These are phyloP conservation scores for Erinaceus europaeus DNA, from an alignment of 2,113 vertebrate species.

Conservation along the genomic window DNA sequence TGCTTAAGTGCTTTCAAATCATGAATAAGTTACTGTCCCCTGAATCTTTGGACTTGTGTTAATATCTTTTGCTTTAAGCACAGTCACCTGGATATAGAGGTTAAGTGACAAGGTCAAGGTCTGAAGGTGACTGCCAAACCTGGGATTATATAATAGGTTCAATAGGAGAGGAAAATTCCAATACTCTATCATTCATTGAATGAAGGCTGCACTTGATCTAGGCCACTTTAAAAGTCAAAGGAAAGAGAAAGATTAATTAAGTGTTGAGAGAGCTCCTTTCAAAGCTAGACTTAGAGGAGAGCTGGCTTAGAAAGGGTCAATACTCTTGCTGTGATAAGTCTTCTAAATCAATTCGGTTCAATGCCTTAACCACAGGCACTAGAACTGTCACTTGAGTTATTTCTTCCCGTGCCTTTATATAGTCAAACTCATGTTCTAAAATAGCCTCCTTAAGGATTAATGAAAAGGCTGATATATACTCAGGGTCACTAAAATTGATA, in stretches of 20 bases:
- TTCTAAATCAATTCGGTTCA: not conserved
- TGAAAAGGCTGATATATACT: not conserved
- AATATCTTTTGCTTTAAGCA: slow-evolving; percentile 25
- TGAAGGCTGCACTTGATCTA: not conserved
- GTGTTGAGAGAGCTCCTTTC: not conserved
- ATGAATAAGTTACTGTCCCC: slow-evolving; percentile 47
- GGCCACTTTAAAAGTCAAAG: slow-evolving; percentile 41
- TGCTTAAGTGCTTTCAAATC: slow-evolving; percentile 43
- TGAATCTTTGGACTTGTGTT: slow-evolving; percentile 10
- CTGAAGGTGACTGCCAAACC: not conserved
- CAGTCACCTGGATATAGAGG: not conserved
- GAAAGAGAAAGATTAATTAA: slow-evolving; percentile 20
- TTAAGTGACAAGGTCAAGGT: slow-evolving; percentile 22
- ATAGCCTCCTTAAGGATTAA: not conserved
- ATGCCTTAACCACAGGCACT: not conserved
- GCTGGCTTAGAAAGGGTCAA: not conserved
- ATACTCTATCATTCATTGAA: not conserved
- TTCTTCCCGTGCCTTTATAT: not conserved
- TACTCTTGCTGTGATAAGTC: no score
- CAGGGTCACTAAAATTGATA: not conserved
- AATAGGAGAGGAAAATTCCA: not conserved
- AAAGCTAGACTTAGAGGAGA: not conserved
- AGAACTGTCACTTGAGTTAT: not conserved
- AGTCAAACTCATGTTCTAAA: not conserved
- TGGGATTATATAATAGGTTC: not conserved